Evolutionary conservation across 1,140 invertebrate genomes (phyloP), one percentile per base, ranked within the genome.

Genomic region (Eciton burchellii): DNA sequence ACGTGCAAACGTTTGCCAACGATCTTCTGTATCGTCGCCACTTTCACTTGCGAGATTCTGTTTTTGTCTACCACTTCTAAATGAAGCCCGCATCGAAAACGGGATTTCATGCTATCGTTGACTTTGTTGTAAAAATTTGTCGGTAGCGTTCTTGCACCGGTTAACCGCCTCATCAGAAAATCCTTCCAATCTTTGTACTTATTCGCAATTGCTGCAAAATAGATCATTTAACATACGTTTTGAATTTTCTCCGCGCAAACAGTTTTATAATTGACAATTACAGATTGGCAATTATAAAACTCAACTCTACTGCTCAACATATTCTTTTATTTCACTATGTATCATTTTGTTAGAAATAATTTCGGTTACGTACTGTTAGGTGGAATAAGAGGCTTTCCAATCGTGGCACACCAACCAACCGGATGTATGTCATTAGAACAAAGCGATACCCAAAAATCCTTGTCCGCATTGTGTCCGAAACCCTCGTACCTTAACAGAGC

Each of bases 121-220:
- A 98, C 96, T 95, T 98, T 98, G 88, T 95, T 96, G 89, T 97
- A 97, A 94, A 99, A 99, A 93, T 98, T 98, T 14, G 97, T 97
- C 3, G 98, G 98, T 71, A 99, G 94, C 16, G 98, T 99, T 79
- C 98, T 95, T 19, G 98, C 97, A n/a, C 98, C 98, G 0, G 98
- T 99, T 63, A 99, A 94, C 84, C 98, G 95, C 89, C 97, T 97
- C 71, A 98, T 97, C 41, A 99, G 93, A 93, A 99, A 99, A 90
- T 98, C 97, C 93, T 99, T 98, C 98, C 98, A 99, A 94, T 99
- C 98, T 88, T 96, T 96, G 93, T 98, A 98, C 94, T 99, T 99
- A 90, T 97, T 96, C 92, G 98, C 97, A 88, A 98, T 97, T 63
- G 96, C 95, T 95, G 87, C 62, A 92, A 92, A 79, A 82, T 82